Conservation (phyloP, 1,140 invertebrate genomes). For the Homalodisca vitripennis region DNA sequence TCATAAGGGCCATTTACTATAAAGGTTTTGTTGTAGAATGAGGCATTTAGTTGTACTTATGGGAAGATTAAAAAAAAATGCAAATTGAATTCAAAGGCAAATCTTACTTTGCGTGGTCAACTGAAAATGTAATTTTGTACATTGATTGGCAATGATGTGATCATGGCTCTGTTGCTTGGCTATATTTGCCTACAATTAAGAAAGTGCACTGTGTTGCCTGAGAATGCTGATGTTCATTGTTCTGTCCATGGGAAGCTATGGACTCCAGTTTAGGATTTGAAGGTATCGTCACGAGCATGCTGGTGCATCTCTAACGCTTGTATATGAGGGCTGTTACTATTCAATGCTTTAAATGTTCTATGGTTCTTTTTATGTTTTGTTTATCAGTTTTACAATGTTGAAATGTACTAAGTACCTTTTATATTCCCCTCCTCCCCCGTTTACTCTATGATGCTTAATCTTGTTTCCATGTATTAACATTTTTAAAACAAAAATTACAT, state of each 20-base stretch:
- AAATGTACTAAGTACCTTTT: too few species aligned
- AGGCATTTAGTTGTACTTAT: too few species aligned
- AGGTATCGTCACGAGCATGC: slow-evolving; percentile 12
- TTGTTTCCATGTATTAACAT: background rate
- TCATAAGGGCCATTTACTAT: too few species aligned
- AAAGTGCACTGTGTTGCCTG: too few species aligned
- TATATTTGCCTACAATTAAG: too few species aligned
- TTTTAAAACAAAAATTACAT: too few species aligned
- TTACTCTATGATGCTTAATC: background rate
- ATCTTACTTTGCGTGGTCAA: too few species aligned
- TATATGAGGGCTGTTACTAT: background rate
- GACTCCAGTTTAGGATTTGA: slow-evolving; percentile 22
- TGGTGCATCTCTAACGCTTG: background rate
- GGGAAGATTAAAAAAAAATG: too few species aligned
- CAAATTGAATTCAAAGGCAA: too few species aligned
- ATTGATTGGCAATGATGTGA: background rate
- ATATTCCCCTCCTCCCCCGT: background rate
- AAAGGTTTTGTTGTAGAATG: too few species aligned
- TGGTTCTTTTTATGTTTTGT: background rate
- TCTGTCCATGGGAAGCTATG: slow-evolving; percentile 1
- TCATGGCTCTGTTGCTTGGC: too few species aligned
- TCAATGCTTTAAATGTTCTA: background rate
- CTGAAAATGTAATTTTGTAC: background rate
- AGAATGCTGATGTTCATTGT: slow-evolving; percentile 15
- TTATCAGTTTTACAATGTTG: too few species aligned